Evolutionary conservation across 2,888 invertebrate genomes (phyloP).

Genomic region (Trachelus tabidus): DNA sequence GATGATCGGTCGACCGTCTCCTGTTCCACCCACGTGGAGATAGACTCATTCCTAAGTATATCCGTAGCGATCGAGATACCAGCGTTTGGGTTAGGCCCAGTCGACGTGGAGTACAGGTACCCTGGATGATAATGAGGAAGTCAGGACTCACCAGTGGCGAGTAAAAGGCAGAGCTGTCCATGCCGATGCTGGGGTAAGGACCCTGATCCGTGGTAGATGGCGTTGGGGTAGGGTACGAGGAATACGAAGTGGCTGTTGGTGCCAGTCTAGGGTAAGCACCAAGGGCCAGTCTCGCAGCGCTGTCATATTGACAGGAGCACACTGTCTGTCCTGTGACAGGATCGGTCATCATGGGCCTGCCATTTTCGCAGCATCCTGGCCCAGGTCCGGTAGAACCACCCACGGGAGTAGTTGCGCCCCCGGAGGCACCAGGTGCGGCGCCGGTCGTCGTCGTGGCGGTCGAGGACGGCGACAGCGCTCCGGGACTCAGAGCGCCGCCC

Average conservation of each 20-base stretch:
- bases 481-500: constrained; percentile 80
- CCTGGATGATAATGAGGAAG: too few relatives aligned
- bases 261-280: constrained; percentile 82
- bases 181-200: constrained; percentile 92
- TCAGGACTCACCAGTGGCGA: constrained; percentile 88
- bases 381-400: constrained; percentile 59
- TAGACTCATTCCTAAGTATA: too few relatives aligned
- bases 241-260: constrained; percentile 79
- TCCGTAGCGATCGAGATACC: too few relatives aligned
- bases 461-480: constrained; percentile 72
- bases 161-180: constrained; percentile 95
- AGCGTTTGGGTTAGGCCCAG: too few relatives aligned
- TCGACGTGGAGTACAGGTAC: too few relatives aligned
- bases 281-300: constrained; percentile 82
- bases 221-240: constrained; percentile 88
- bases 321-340: constrained; percentile 93
- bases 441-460: constrained; percentile 65
- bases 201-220: constrained; percentile 92
- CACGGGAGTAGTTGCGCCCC: constrained; percentile 71
- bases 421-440: constrained; percentile 47
- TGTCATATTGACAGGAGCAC: constrained; percentile 94
- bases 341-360: constrained; percentile 91
- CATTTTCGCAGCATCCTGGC: constrained; percentile 86
- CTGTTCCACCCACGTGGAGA: too few relatives aligned
- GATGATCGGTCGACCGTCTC: too few relatives aligned